Percentiles rank a stretch among this genome's conserved stretches.
These are phyloP conservation scores for Callitettix versicolor DNA, from an alignment of 1,140 invertebrate genomes.

Conservation along the genomic window DNA sequence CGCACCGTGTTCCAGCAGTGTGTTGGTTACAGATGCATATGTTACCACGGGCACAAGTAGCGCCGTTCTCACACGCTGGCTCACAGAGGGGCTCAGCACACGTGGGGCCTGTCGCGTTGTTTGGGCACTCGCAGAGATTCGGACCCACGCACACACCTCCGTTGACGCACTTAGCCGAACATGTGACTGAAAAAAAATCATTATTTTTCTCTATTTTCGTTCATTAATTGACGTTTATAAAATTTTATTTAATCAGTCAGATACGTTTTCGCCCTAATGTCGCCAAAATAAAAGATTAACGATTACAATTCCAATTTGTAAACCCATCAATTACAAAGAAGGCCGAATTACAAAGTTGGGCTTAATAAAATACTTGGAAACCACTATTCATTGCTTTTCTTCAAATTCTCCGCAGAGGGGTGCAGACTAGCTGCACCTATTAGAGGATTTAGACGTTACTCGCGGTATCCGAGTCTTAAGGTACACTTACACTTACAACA, in stretches of 20 bases:
- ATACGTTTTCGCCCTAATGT: too few relatives aligned
- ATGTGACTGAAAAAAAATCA: constrained; percentile 21
- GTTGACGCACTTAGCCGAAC: constrained; percentile 23
- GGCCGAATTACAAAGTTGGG: too few relatives aligned
- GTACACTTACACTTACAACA: too few relatives aligned
- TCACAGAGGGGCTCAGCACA: constrained; percentile 28
- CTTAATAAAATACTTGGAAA: too few relatives aligned
- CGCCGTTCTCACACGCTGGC: constrained; percentile 30
- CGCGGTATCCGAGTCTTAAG: too few relatives aligned
- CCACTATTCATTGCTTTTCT: too few relatives aligned
- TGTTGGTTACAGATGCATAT: constrained; percentile 27
- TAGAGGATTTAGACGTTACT: too few relatives aligned
- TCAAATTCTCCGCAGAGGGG: too few relatives aligned
- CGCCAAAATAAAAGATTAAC: too few relatives aligned
- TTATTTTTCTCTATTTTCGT: not conserved
- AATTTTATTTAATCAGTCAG: not conserved
- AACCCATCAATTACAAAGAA: too few relatives aligned
- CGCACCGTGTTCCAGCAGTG: constrained; percentile 24
- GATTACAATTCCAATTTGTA: too few relatives aligned
- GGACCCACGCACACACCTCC: constrained; percentile 27
- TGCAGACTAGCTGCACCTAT: too few relatives aligned
- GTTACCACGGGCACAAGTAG: constrained; percentile 28
- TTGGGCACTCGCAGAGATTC: constrained; percentile 27
- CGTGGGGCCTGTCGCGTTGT: constrained; percentile 23
- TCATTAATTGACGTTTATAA: not conserved